Base-by-base conservation (phyloP, 2,888 invertebrate genomes). In the Caenorhabditis sp. region DNA sequence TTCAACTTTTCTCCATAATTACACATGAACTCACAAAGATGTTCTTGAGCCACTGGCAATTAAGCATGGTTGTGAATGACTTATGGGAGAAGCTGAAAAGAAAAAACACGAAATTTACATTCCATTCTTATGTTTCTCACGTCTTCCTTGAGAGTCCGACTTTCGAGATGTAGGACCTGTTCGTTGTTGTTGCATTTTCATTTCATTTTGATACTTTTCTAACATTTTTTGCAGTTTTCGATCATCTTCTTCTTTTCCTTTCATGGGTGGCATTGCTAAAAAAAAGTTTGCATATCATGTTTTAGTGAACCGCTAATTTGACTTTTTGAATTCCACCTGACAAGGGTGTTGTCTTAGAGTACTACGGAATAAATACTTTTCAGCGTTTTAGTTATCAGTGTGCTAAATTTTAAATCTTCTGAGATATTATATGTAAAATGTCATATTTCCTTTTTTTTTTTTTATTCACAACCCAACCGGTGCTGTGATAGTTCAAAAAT, bases 1-100 rank as follows among this genome's bases (percentile, higher is more conserved):
- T 31, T 31, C 31, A 31, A 31, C 10, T 31, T 31, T n/a, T 57
- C 38, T 1, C 31, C 49, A 26, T 14, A 60, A 3, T n/a, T 5
- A 21, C 27, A 53, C 21, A 3, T 74, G 66, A n/a, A 77, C 78
- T 77, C 71, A 20, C 73, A 76, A 17, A 17, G 43, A 43, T 12
- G 78, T 74, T 23, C 78, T 67, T n/a, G 72, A 67, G 54, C 68
- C 76, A 65, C 64, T 70, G 1, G 72, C 80, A 56, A 81, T 83
- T 8, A 85, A 71, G 59, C 85, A 85, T 8, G 86, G 86, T 67
- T 86, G 86, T 7, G 84, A 84, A 73, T 85, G 85, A 63, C 84
- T 84, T 71, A 85, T 86, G 5, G 80, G 70, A 0, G 81, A 70
- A n/a, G 76, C 76, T 75, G 64, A 63, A 75, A 64, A 26, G 25